phyloP scores from a whole-genome alignment of 2,113 vertebrate species.

The Spizaetus ornatus region DNA sequence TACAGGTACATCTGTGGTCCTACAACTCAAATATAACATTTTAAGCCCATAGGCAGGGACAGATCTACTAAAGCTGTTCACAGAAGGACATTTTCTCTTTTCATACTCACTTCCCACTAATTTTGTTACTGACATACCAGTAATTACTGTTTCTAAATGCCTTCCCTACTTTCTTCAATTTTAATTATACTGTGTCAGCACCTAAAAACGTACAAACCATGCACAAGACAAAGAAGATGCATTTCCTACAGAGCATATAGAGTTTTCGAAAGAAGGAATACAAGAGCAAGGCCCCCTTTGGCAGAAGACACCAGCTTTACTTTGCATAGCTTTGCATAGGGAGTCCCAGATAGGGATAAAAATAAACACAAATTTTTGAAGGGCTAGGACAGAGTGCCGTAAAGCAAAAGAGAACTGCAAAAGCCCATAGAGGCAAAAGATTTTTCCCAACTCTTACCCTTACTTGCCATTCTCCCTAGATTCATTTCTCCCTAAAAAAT shows the following conservation, averaged over 20 bases:
- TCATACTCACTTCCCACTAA: constrained; percentile 10
- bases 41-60: neutral
- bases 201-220: neutral
- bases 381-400: too few species aligned
- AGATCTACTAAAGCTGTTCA: neutral
- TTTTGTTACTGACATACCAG: neutral
- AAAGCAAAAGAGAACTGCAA: neutral
- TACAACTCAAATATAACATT: neutral
- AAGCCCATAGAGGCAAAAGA: neutral
- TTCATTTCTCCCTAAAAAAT: neutral
- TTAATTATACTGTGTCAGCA: constrained; percentile 41
- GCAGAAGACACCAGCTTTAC: neutral
- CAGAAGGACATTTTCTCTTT: neutral
- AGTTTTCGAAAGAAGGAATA: neutral
- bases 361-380: neutral
- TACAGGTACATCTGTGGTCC: neutral
- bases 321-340: neutral
- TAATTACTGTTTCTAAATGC: constrained; percentile 39
- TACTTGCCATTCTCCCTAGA: neutral
- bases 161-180: neutral
- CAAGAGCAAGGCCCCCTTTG: neutral
- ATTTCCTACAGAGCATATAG: neutral
- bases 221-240: neutral
- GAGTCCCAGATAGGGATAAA: neutral
- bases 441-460: neutral